Evolutionary conservation across 2,113 vertebrate genomes (phyloP).

Genomic region (Phodopus roborovskii): DNA sequence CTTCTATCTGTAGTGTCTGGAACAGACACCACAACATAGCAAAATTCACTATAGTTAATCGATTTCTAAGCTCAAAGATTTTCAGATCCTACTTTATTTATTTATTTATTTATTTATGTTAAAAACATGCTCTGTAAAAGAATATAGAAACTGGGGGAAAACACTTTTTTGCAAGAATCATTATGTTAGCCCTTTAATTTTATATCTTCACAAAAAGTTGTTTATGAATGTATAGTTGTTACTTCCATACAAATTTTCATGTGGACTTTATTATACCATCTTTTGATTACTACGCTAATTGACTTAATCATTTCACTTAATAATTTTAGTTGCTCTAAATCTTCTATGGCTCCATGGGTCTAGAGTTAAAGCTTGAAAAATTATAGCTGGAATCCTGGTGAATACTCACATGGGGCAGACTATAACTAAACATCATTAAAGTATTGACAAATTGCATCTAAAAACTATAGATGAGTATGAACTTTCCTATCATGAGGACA

Average conservation of each 20-base stretch:
- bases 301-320: neutral
- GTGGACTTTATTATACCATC: neutral
- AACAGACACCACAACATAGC: neutral
- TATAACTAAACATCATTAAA: neutral
- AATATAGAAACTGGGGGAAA: neutral
- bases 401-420: neutral
- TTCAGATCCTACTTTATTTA: too few relatives aligned
- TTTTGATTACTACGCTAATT: neutral
- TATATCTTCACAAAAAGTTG: neutral
- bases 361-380: conserved; percentile 20
- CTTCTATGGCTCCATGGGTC: neutral
- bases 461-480: neutral
- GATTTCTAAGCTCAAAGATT: neutral
- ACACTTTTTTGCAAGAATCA: neutral
- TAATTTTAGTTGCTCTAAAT: conserved; percentile 1
- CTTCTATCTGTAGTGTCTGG: neutral
- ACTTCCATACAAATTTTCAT: neutral
- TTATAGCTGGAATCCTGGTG: neutral
- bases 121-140: neutral
- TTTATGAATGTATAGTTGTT: neutral
- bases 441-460: neutral
- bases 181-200: neutral
- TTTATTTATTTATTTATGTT: neutral
- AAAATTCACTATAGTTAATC: neutral
- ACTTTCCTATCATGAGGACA: neutral